These are phyloP conservation scores for Cossypha polioptera DNA, from an alignment of 2,797 vertebrate species.

Conservation along the genomic window DNA sequence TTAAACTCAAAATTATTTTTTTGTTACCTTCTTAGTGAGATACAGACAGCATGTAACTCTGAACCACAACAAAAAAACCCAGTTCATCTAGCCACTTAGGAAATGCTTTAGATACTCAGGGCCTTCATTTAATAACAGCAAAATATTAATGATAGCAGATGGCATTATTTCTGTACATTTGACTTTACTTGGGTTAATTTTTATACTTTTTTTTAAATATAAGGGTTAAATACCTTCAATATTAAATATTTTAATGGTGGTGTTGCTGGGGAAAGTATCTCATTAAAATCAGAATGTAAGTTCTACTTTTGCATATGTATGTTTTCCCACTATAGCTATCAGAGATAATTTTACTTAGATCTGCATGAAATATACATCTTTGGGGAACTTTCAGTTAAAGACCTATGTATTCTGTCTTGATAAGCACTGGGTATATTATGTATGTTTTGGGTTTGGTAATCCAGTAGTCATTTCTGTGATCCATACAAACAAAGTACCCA, in stretches of 20 bases:
- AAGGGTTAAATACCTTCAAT: not conserved
- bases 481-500: constrained; percentile 73
- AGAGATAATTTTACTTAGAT: not conserved
- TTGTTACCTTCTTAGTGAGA: not conserved
- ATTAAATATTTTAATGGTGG: not conserved
- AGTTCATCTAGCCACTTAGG: not conserved
- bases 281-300: not conserved
- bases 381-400: constrained; percentile 13
- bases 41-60: not conserved
- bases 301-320: not conserved
- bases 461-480: constrained; percentile 68
- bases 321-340: not conserved
- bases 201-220: not conserved
- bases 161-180: not conserved
- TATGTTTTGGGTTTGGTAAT: constrained; percentile 71
- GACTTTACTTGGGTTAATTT: not conserved
- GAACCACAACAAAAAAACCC: not conserved
- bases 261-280: not conserved
- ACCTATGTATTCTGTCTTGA: constrained; percentile 4
- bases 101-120: not conserved
- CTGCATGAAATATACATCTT: constrained; percentile 24
- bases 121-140: not conserved
- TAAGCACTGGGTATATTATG: not conserved
- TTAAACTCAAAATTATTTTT: not conserved
- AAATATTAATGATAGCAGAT: not conserved